Evolutionary conservation across 2,888 invertebrate species (phyloP), one percentile per base, ranked within the genome.

Genomic region (Thecocarcelia acutangulata): DNA sequence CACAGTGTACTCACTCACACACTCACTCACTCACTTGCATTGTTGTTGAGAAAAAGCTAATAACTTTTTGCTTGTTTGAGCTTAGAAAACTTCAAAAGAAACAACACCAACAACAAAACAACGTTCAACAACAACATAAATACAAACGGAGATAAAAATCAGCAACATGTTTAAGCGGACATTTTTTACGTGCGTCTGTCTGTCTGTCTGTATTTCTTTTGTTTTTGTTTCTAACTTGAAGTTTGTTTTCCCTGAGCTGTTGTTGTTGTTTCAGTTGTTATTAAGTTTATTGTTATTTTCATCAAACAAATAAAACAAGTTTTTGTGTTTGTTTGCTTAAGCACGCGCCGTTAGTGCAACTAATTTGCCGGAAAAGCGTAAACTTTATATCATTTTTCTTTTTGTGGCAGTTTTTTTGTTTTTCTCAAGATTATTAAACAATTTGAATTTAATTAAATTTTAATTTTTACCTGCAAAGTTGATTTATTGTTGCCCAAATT

Each of bases 311-410:
- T 33, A 33, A 59, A 40, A 66, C 37, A 42, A 46, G 21, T 52
- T 37, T 73, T 17, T 56, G 1, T 63, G 13, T 58, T 61, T 63
- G 13, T 58, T 61, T 44, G 40, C 56, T 17, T 76, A 48, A 81
- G 80, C 80, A 76, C 80, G 80, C 76, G 80, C 80, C 76, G 72
- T 80, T 76, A 80, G 54, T 76, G 66, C 76, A 61, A 72, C 76
- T 76, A 80, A 80, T 76, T 76, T 80, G 72, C 52, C 66, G 76
- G 64, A 66, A 81, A 68, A 80, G 50, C 24, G 63, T 77, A 70
- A 63, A 63, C 37, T 72, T 17, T 19, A 19, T 8, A 13, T 58
- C 0, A 54, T n/a, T n/a, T 24, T 19, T 12, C 40, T 46, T 17
- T 44, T 61, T 42, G 42, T 28, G 15, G 17, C 1, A 19, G 9